Evolutionary conservation across 2,797 vertebrate genomes (phyloP).

Genomic region (Brachyrhaphis roseni): DNA sequence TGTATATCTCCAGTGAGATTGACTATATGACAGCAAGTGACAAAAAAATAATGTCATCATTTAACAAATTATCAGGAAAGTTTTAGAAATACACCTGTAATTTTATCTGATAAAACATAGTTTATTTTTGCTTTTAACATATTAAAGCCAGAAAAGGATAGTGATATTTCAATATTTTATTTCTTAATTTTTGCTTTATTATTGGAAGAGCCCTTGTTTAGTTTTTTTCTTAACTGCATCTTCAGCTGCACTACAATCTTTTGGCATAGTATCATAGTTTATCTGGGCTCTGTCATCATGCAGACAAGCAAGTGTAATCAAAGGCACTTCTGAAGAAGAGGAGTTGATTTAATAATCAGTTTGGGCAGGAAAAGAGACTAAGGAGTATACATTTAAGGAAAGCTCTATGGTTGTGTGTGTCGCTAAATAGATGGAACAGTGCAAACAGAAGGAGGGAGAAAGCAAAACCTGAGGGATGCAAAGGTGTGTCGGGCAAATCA

Average conservation of each 20-base stretch:
- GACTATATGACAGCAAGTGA: background rate
- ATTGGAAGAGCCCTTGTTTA: background rate
- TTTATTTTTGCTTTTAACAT: background rate
- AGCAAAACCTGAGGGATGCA: conserved; percentile 16
- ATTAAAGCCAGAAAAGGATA: background rate
- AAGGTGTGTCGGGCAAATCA: conserved; percentile 39
- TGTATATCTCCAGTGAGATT: background rate
- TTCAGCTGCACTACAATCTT: background rate
- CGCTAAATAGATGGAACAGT: conserved; percentile 4
- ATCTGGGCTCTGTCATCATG: conserved; percentile 36
- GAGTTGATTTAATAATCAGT: conserved; percentile 30
- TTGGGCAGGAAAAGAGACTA: background rate
- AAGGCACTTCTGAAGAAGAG: conserved; percentile 43
- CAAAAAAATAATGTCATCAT: background rate
- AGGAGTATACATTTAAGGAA: conserved; percentile 19
- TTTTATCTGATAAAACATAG: background rate
- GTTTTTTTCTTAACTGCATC: conserved; percentile 5
- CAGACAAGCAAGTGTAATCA: conserved; percentile 58
- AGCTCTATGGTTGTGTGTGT: conserved; percentile 3
- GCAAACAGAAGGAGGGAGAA: conserved; percentile 10
- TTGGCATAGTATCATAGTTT: conserved; percentile 39
- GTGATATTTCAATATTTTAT: conserved; percentile 11
- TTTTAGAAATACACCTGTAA: background rate
- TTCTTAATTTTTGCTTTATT: conserved; percentile 2
- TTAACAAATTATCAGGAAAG: background rate